These are phyloP conservation scores for Ateles fusciceps DNA, from an alignment of 2,797 vertebrate genomes.

Conservation along the genomic window DNA sequence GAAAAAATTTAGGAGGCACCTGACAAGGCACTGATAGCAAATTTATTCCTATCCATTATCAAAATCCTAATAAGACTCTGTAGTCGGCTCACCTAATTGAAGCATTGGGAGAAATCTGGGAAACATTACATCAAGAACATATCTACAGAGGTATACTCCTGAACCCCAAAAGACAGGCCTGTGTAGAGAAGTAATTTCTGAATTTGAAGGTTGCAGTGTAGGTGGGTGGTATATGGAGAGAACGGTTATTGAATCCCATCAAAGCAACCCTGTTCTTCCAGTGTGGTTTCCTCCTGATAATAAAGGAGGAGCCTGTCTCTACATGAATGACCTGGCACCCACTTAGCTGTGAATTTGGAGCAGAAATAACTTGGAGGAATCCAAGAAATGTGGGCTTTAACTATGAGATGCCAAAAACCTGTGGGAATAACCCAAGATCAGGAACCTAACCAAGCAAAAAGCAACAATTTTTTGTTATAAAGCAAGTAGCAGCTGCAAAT, in stretches of 20 bases:
- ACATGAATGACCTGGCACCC: not conserved
- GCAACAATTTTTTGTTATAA: constrained; percentile 67
- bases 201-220: not conserved
- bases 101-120: not conserved
- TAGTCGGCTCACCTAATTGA: not conserved
- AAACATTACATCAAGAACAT: not conserved
- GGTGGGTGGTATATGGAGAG: not conserved
- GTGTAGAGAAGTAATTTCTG: not conserved
- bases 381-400: constrained; percentile 46
- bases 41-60: not conserved
- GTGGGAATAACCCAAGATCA: constrained; percentile 60
- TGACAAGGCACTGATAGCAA: not conserved
- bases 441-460: constrained; percentile 69
- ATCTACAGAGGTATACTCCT: not conserved
- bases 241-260: not conserved
- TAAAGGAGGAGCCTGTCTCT: not conserved
- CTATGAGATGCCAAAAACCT: constrained; percentile 66
- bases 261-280: not conserved
- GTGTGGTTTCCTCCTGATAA: not conserved
- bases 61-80: not conserved
- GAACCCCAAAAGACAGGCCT: not conserved
- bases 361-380: constrained; percentile 51
- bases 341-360: constrained; percentile 59
- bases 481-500: constrained; percentile 47
- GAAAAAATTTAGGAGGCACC: not conserved